Evolutionary conservation across 2,797 vertebrate species (phyloP).

Genomic region (Chloroceryle inda): DNA sequence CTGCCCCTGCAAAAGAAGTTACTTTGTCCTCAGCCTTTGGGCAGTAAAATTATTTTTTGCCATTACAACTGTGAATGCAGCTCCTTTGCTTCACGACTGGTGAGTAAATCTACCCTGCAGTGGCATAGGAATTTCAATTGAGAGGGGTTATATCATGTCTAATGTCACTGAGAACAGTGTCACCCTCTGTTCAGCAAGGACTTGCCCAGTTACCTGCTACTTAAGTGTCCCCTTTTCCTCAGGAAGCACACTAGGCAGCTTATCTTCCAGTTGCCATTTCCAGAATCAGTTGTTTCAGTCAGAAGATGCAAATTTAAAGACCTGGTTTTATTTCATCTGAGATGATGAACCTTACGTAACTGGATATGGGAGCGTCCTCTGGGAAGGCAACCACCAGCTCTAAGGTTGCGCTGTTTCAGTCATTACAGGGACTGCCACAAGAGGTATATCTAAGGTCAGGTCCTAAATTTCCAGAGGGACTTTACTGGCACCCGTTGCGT

Average conservation of each 20-base stretch:
- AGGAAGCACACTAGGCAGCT: neutral
- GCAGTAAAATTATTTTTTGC: neutral
- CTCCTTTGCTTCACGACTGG: neutral
- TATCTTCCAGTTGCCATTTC: neutral
- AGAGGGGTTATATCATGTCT: neutral
- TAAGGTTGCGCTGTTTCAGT: neutral
- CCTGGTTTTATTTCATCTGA: neutral
- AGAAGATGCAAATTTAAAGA: neutral
- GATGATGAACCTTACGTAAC: rapidly evolving
- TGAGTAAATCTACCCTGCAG: neutral
- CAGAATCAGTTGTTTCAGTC: neutral
- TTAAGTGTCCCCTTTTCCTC: neutral
- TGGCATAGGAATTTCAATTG: neutral
- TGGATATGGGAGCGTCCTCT: neutral
- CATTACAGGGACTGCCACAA: neutral
- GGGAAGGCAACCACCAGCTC: neutral
- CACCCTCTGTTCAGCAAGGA: neutral
- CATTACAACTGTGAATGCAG: neutral
- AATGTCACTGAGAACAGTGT: neutral
- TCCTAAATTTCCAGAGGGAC: neutral
- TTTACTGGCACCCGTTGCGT: neutral
- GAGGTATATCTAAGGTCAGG: neutral
- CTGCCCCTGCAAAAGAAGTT: neutral
- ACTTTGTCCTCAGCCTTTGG: neutral
- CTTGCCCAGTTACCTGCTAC: neutral